Conservation (phyloP, 2,113 vertebrate genomes). For the Rhabdomys dilectus region DNA sequence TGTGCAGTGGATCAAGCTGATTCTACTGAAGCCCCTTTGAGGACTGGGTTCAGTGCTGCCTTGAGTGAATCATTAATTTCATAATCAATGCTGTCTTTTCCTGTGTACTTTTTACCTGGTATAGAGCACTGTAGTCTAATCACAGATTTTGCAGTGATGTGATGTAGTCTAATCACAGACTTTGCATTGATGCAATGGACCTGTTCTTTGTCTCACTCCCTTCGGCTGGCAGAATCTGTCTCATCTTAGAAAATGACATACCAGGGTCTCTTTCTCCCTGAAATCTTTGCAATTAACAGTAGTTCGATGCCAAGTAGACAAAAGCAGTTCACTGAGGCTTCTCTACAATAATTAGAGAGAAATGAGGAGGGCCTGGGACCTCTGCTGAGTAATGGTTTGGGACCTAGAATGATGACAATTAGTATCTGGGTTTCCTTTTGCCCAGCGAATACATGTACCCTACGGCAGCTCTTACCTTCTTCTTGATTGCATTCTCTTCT, state of each 20-base stretch:
- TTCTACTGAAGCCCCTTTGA: no score
- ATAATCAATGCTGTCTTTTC: no score
- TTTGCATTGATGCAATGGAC: fast-evolving
- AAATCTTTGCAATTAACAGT: background rate
- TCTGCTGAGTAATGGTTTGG: background rate
- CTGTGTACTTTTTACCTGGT: background rate
- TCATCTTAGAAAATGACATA: background rate
- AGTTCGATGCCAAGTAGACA: background rate
- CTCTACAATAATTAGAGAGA: background rate
- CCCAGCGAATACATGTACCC: background rate
- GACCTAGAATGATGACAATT: background rate
- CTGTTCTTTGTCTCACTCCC: background rate
- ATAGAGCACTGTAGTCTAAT: background rate
- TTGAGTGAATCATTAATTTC: background rate
- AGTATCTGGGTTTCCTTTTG: background rate
- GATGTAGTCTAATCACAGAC: no score
- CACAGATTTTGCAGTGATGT: fast-evolving
- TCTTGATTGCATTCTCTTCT: background rate
- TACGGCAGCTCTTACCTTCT: background rate
- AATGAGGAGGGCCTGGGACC: background rate
- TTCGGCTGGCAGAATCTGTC: background rate
- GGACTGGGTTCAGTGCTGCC: background rate
- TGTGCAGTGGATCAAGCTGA: background rate
- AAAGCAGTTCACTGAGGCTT: background rate
- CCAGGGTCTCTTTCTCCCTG: background rate